Base-by-base conservation (phyloP, 2,888 invertebrate genomes). In the Sphaerophoria rueppellii region DNA sequence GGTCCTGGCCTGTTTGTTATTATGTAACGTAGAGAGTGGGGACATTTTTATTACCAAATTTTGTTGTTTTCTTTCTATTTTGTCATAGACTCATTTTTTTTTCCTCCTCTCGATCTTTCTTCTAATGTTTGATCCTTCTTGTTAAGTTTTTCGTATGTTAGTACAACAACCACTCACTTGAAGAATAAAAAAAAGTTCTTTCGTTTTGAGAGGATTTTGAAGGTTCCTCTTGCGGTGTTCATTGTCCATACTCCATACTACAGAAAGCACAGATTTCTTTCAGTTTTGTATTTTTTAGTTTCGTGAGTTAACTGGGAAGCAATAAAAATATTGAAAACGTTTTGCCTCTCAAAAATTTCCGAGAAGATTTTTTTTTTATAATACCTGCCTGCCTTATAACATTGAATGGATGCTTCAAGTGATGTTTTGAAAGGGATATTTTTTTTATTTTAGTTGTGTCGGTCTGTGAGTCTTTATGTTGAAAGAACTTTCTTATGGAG, bases 11-110 rank as follows among this genome's bases (percentile, higher is more conserved):
- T 75, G 71, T 79, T 83, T 83, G 79, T 75, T 76, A 83, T 85
- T 85, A 85, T 85, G 67, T 85, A 85, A 81, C 76, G 63, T 72
- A 73, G 81, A 46, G 76, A 81, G 76, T 69, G 58, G 58, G 81
- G 85, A 73, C 72, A 65, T 0, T 40, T 60, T 60, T 60, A 24
- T 24, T 24, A 24, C 24, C 2, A 24, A 24, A 24, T 58, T 60
- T 24, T 24, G 69, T 6, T 40, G 16, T 60, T 58, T 57, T 58
- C 6, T 14, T 72, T 63, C 60, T 55, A 52, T 61, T 54, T 52
- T 55, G 9, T 61, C 37, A 16, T 43, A 43, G 6, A 7, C 11
- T 32, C 52, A 12, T 11, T 5, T 52, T 7, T 6, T 50, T 6
- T 4, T 11, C 11, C 40, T 14, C 34, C 34, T n/a, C 72, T 43